A percentile compares a stretch with the other conserved stretches of the same genome.
Conservation (phyloP, 2,888 invertebrate species). For the Zygothrica quintamaculata region DNA sequence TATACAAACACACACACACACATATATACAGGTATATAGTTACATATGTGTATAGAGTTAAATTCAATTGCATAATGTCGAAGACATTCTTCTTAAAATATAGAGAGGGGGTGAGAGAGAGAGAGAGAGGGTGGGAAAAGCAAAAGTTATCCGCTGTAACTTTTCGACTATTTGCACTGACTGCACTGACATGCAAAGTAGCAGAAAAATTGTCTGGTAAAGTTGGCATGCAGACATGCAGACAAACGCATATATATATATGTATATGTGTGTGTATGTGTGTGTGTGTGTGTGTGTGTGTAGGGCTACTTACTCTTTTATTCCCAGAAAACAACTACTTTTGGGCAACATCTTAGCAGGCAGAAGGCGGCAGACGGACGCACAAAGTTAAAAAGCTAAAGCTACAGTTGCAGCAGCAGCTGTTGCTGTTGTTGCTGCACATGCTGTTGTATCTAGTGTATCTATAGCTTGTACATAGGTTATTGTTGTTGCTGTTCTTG, state of each 20-base stretch:
- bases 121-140: no score
- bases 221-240: slow-evolving; percentile 62
- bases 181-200: slow-evolving; percentile 74
- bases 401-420: slow-evolving; percentile 31
- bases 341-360: slow-evolving; percentile 6
- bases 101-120: no score
- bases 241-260: slow-evolving; percentile 23
- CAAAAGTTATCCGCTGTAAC: slow-evolving; percentile 59
- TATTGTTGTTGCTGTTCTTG: slow-evolving; percentile 10
- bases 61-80: slow-evolving; percentile 70
- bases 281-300: no score
- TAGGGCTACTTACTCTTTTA: no score
- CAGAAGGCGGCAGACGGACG: slow-evolving; percentile 33
- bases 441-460: slow-evolving; percentile 1
- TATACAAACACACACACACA: slow-evolving; percentile 15
- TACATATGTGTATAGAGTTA: slow-evolving; percentile 16
- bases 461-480: no score
- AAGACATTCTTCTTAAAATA: slow-evolving; percentile 34
- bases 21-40: slow-evolving; percentile 2
- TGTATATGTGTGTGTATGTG: no score
- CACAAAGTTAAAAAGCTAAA: slow-evolving; percentile 67
- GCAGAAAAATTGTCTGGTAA: slow-evolving; percentile 78
- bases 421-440: slow-evolving; percentile 23
- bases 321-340: no score
- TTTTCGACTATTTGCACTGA: slow-evolving; percentile 63